Conservation (phyloP, 2,888 invertebrate genomes). For the Entomobrya proxima region DNA sequence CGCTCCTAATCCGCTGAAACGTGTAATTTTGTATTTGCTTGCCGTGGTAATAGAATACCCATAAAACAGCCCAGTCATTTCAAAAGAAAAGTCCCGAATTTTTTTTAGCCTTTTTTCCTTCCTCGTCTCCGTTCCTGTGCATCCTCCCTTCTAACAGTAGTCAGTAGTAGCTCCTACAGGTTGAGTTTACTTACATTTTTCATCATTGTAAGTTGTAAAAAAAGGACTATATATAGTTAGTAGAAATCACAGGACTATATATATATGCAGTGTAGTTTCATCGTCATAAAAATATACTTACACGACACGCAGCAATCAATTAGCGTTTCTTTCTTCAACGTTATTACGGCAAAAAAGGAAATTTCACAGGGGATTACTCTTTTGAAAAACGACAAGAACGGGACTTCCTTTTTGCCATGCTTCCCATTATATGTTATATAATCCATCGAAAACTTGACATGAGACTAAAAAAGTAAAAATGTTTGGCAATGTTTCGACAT, state of each 20-base stretch:
- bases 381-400: constrained; percentile 6
- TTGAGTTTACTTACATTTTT: background rate
- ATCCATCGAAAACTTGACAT: background rate
- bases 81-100: constrained; percentile 22
- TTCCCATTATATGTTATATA: constrained; percentile 12
- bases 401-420: constrained; percentile 10
- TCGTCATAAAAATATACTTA: constrained; percentile 1
- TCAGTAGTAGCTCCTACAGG: background rate
- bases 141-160: background rate
- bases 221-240: too few species aligned
- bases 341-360: background rate
- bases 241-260: background rate
- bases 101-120: background rate
- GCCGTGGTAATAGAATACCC: constrained; percentile 4
- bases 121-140: background rate
- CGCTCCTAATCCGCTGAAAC: constrained; percentile 2
- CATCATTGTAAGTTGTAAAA: background rate
- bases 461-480: background rate
- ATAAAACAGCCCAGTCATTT: constrained; percentile 15
- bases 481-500: too few species aligned
- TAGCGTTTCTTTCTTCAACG: background rate
- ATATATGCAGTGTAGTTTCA: background rate
- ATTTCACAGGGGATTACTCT: constrained; percentile 23
- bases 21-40: constrained; percentile 10
- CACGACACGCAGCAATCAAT: constrained; percentile 31